Evolutionary conservation across 1,140 invertebrate species (phyloP).

Genomic region (Bombus huntii): DNA sequence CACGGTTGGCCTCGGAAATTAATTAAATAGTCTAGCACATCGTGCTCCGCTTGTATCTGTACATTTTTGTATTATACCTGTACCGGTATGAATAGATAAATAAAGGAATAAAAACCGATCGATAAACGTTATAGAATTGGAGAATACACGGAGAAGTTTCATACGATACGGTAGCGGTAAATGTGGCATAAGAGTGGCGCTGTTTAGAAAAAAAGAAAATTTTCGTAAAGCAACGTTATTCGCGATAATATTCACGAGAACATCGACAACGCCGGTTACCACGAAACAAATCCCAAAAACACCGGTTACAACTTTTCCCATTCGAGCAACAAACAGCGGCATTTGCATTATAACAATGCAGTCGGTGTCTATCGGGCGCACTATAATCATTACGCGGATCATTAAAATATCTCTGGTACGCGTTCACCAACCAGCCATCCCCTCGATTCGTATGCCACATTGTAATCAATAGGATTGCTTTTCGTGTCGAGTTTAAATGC

Average conservation of each 20-base stretch:
- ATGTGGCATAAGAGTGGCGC: no score
- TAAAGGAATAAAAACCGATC: no score
- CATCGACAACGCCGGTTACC: constrained; percentile 18
- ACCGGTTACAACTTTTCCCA: constrained; percentile 46
- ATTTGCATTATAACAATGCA: constrained; percentile 53
- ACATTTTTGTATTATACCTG: no score
- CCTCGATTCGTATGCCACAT: constrained; percentile 36
- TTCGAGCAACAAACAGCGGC: constrained; percentile 37
- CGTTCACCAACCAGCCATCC: constrained; percentile 14
- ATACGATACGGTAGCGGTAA: no score
- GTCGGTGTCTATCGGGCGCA: constrained; percentile 38
- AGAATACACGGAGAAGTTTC: no score
- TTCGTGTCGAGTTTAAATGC: constrained; percentile 45
- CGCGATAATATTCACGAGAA: background rate
- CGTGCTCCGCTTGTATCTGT: no score
- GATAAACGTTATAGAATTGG: no score
- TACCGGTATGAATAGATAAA: no score
- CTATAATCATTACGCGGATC: constrained; percentile 57
- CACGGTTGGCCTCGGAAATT: no score
- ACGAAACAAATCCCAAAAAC: constrained; percentile 48
- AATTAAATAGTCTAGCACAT: no score
- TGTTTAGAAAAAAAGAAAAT: background rate
- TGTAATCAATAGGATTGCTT: constrained; percentile 55
- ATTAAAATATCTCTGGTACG: constrained; percentile 52
- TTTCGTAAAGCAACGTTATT: background rate